phyloP scores from a whole-genome alignment of 2,888 invertebrate genomes.

The Melitaea athalia region DNA sequence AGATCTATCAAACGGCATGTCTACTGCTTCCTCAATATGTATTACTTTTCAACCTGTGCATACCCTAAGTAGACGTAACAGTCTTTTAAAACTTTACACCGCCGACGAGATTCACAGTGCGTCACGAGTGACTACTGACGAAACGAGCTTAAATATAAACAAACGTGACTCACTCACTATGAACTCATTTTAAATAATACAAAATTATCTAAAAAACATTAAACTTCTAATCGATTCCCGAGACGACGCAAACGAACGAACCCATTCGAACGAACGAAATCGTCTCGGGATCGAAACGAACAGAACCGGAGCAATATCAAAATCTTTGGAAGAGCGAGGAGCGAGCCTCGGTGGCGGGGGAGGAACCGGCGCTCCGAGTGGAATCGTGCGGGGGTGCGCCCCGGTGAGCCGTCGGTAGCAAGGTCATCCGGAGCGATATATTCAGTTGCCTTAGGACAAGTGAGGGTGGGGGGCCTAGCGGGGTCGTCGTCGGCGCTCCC shows the following conservation, averaged over 20 bases:
- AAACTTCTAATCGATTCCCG: constrained; percentile 36
- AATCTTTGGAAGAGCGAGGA: background rate
- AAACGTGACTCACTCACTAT: constrained; percentile 22
- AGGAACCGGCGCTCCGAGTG: too few species aligned
- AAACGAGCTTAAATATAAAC: background rate
- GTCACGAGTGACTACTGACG: constrained; percentile 9
- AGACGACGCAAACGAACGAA: constrained; percentile 46
- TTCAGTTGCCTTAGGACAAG: too few species aligned
- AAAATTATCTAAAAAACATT: constrained; percentile 19
- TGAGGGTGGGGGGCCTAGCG: too few species aligned
- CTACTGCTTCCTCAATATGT: background rate
- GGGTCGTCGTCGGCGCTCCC: too few species aligned
- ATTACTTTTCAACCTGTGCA: constrained; percentile 28
- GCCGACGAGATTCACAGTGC: constrained; percentile 24
- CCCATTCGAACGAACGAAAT: constrained; percentile 12
- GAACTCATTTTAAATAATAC: constrained; percentile 29
- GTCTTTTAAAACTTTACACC: constrained; percentile 31
- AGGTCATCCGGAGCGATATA: too few species aligned
- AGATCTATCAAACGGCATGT: background rate
- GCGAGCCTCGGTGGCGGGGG: constrained; percentile 15
- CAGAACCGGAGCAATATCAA: constrained; percentile 30
- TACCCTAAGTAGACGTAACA: constrained; percentile 30
- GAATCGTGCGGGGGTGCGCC: too few species aligned
- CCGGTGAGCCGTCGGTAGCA: too few species aligned
- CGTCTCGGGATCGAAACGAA: constrained; percentile 36